Percentiles rank a stretch among this genome's conserved stretches.
phyloP scores from a whole-genome alignment of 2,888 invertebrate species.

The Rhorus exstirpatorius region DNA sequence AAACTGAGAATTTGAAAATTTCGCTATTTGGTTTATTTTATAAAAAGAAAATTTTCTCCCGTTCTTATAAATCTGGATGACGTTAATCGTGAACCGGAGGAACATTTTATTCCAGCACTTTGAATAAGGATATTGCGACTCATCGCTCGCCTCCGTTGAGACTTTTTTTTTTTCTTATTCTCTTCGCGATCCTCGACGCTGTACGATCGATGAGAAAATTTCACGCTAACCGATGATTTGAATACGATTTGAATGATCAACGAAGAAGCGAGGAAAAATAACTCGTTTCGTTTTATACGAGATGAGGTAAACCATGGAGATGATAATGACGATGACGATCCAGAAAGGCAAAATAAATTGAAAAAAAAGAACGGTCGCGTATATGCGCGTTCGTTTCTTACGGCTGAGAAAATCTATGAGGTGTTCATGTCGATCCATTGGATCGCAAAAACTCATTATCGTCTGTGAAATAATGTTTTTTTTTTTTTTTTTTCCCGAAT shows the following conservation, averaged over 20 bases:
- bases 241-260: conserved; percentile 62
- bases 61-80: not conserved
- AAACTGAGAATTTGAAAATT: conserved; percentile 34
- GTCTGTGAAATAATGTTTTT: conserved; percentile 42
- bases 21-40: conserved; percentile 43
- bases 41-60: not conserved
- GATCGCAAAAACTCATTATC: conserved; percentile 59
- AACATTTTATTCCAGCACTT: not conserved
- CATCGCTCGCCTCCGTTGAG: conserved; percentile 10
- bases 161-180: not conserved
- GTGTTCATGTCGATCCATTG: conserved; percentile 31
- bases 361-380: not conserved
- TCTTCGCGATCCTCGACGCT: not conserved
- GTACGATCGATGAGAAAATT: conserved; percentile 52
- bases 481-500: conserved; percentile 17
- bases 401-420: conserved; percentile 25
- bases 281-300: not conserved
- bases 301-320: conserved; percentile 40
- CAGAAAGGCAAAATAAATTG: conserved; percentile 13
- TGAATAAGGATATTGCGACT: not conserved
- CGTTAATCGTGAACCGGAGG: not conserved
- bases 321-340: conserved; percentile 21
- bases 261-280: conserved; percentile 38
- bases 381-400: conserved; percentile 39
- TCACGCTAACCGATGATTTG: conserved; percentile 49